A percentile compares a stretch with the other conserved stretches of the same genome.
phyloP scores from a whole-genome alignment of 2,888 invertebrate genomes.

The Cheilosia urbana region DNA sequence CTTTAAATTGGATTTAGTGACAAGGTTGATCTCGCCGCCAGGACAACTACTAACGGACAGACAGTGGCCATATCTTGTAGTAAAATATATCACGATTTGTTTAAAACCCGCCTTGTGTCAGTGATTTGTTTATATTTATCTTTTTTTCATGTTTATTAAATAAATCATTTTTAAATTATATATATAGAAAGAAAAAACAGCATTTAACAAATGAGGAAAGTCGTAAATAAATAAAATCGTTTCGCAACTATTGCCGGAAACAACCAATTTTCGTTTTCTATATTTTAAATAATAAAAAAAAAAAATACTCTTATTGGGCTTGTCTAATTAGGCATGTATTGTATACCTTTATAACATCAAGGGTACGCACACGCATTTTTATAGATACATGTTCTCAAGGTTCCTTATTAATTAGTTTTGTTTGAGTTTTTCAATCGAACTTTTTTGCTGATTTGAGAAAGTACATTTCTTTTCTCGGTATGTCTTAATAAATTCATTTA shows the following conservation, averaged over 20 bases:
- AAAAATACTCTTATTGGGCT: conserved; percentile 15
- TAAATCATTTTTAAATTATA: conserved; percentile 51
- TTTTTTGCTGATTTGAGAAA: conserved; percentile 9
- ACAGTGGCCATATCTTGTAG: conserved; percentile 45
- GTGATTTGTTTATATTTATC: conserved; percentile 17
- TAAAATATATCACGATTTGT: conserved; percentile 53
- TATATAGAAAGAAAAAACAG: conserved; percentile 38
- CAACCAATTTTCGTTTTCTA: conserved; percentile 6
- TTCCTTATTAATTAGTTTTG: conserved; percentile 25
- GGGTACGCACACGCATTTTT: conserved; percentile 23
- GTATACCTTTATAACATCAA: no score
- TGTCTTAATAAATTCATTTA: background rate
- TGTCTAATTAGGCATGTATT: background rate
- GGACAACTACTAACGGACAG: background rate
- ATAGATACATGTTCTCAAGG: conserved; percentile 27
- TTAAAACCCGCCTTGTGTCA: conserved; percentile 26
- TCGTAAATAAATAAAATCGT: conserved; percentile 32
- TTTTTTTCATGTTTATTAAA: conserved; percentile 49
- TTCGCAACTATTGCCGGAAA: conserved; percentile 15
- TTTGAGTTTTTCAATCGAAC: conserved; percentile 6
- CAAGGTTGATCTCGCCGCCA: background rate
- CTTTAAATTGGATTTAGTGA: conserved; percentile 41
- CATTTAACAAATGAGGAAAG: conserved; percentile 36
- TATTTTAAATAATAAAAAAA: conserved; percentile 37
- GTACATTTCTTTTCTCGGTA: background rate